Percentiles rank a stretch among this genome's conserved stretches.
Conservation (phyloP, 2,113 vertebrate species). For the Holacanthus passer region DNA sequence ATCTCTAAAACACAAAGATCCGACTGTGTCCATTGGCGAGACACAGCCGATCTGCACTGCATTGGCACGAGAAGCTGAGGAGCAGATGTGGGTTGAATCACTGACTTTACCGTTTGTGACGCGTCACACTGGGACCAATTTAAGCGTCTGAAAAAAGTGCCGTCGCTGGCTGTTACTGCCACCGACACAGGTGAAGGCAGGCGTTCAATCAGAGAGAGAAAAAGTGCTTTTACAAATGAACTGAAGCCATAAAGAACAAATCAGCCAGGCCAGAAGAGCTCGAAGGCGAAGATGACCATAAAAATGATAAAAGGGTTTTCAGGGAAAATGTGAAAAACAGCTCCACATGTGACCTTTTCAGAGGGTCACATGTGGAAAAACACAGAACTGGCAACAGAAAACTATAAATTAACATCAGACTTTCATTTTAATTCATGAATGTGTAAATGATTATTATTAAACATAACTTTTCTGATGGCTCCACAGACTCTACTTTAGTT, state of each 20-base stretch:
- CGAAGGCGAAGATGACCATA: background rate
- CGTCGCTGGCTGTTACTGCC: background rate
- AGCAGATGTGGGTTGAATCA: constrained; percentile 26
- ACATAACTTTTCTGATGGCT: too few species aligned
- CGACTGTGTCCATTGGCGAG: constrained; percentile 18
- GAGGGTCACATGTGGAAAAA: too few species aligned
- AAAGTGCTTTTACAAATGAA: background rate
- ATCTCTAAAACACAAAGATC: constrained; percentile 23
- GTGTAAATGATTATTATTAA: too few species aligned
- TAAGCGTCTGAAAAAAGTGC: background rate
- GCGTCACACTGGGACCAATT: constrained; percentile 13
- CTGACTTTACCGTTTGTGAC: background rate
- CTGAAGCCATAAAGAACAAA: background rate
- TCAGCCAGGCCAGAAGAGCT: background rate
- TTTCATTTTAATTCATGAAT: too few species aligned
- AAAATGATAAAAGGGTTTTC: background rate
- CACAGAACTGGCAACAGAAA: too few species aligned
- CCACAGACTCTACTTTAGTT: background rate
- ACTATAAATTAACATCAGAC: too few species aligned
- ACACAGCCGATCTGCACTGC: constrained; percentile 36
- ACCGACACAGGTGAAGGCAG: background rate
- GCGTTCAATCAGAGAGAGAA: background rate
- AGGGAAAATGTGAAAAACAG: too few species aligned
- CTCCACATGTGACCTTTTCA: background rate
- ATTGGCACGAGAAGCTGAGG: constrained; percentile 18